Evolutionary conservation across 1,140 invertebrate species (phyloP).

Genomic region (Drosophila ercepeae): DNA sequence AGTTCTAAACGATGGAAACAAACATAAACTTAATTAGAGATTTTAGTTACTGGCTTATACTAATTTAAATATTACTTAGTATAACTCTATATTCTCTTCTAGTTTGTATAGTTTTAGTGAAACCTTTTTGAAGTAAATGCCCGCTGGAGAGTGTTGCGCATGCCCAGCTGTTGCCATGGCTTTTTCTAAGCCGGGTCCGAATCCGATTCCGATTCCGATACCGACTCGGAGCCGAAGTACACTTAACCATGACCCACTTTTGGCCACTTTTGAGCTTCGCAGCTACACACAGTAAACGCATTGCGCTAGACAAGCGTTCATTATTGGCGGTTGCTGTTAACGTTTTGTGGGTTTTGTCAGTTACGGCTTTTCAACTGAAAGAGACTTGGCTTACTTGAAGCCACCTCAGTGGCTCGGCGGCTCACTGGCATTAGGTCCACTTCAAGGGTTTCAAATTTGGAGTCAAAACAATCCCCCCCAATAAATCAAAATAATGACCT

Average conservation of each 20-base stretch:
- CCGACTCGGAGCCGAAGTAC: constrained; percentile 55
- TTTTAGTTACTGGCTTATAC: background rate
- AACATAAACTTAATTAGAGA: background rate
- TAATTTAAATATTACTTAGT: background rate
- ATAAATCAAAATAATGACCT: constrained; percentile 44
- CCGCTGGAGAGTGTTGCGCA: constrained; percentile 7
- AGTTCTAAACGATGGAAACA: constrained; percentile 17
- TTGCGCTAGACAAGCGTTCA: constrained; percentile 49
- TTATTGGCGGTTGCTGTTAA: constrained; percentile 29
- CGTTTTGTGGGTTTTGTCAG: constrained; percentile 27
- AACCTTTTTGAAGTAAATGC: background rate
- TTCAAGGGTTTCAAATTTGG: constrained; percentile 15
- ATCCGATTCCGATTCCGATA: constrained; percentile 17
- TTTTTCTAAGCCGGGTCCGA: constrained; percentile 21
- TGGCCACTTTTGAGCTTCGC: constrained; percentile 44
- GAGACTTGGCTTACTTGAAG: constrained; percentile 15
- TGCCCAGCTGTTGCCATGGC: background rate
- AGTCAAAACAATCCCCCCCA: background rate
- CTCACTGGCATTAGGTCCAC: constrained; percentile 13
- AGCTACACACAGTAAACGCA: constrained; percentile 34
- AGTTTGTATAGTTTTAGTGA: background rate
- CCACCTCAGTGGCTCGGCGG: background rate
- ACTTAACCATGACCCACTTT: constrained; percentile 80
- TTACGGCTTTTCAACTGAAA: constrained; percentile 26
- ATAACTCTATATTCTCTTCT: background rate